These are phyloP conservation scores for Phrynocephalus vlangalii DNA, from an alignment of 2,797 vertebrate species.

Conservation along the genomic window DNA sequence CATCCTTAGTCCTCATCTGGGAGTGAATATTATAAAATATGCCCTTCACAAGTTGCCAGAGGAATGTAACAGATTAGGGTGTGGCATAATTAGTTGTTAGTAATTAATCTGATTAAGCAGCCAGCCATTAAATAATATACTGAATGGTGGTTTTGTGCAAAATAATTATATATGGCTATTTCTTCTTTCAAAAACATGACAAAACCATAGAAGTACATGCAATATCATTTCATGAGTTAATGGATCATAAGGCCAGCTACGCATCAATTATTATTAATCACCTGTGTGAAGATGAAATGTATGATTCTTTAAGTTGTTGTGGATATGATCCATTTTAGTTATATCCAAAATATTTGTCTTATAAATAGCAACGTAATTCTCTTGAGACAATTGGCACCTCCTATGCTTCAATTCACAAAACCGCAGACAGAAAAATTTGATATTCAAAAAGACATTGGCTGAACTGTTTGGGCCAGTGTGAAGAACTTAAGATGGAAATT, in stretches of 20 bases:
- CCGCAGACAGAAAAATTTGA: no score
- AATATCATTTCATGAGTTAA: slow-evolving; percentile 73
- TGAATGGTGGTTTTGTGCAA: slow-evolving; percentile 46
- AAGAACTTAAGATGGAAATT: no score
- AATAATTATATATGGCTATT: slow-evolving; percentile 54
- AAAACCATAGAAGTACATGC: slow-evolving; percentile 60
- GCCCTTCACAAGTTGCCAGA: neutral
- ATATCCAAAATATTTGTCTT: no score
- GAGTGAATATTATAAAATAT: neutral
- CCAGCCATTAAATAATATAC: slow-evolving; percentile 64
- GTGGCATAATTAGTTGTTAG: slow-evolving; percentile 56
- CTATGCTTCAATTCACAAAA: no score
- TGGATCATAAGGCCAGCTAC: slow-evolving; percentile 45
- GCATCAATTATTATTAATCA: slow-evolving; percentile 30
- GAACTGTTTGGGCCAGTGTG: no score
- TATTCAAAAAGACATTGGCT: no score
- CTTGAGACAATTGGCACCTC: no score
- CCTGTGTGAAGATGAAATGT: slow-evolving; percentile 37
- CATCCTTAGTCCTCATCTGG: neutral
- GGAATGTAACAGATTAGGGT: slow-evolving; percentile 9
- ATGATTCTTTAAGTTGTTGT: slow-evolving; percentile 9
- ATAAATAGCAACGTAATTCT: no score
- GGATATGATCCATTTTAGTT: no score
- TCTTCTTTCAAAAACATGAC: slow-evolving; percentile 61
- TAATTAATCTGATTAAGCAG: slow-evolving; percentile 54